These are phyloP conservation scores for Ganaspis brasiliensis DNA, from an alignment of 2,888 invertebrate species.

Conservation along the genomic window DNA sequence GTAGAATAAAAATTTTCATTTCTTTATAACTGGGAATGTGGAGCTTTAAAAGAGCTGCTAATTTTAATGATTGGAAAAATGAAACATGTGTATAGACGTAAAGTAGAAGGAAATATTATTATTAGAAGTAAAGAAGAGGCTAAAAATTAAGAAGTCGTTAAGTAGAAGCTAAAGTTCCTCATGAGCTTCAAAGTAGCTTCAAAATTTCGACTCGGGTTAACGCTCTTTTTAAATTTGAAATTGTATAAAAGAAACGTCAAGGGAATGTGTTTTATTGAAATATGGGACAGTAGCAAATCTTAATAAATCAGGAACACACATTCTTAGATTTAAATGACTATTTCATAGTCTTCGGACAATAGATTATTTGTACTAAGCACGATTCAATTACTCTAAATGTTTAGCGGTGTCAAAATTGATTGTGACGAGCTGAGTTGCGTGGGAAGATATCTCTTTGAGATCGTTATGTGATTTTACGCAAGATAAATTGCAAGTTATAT, in stretches of 20 bases:
- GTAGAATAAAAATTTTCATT: too few relatives aligned
- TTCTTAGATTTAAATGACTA: conserved; percentile 18
- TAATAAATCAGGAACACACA: conserved; percentile 3
- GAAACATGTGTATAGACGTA: too few relatives aligned
- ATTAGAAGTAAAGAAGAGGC: too few relatives aligned
- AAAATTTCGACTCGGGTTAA: too few relatives aligned
- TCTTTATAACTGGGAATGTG: too few relatives aligned
- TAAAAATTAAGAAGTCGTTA: too few relatives aligned
- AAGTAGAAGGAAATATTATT: too few relatives aligned
- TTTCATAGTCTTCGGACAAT: not conserved
- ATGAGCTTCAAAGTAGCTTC: too few relatives aligned
- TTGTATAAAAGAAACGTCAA: not conserved
- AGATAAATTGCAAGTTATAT: not conserved
- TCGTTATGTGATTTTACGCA: not conserved
- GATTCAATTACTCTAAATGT: conserved; percentile 23
- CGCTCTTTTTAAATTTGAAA: too few relatives aligned
- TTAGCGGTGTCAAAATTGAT: conserved; percentile 28
- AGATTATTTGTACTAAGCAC: not conserved
- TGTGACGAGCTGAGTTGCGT: conserved; percentile 23
- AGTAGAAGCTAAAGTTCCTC: too few relatives aligned
- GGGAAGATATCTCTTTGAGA: conserved; percentile 14
- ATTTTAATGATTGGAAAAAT: too few relatives aligned
- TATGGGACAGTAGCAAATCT: not conserved
- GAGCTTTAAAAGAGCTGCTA: too few relatives aligned
- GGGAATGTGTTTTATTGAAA: not conserved